Evolutionary conservation across 30 jellyfish, hydroid and myxozoan species (phyloP).

Genomic region (Pelagia noctiluca): DNA sequence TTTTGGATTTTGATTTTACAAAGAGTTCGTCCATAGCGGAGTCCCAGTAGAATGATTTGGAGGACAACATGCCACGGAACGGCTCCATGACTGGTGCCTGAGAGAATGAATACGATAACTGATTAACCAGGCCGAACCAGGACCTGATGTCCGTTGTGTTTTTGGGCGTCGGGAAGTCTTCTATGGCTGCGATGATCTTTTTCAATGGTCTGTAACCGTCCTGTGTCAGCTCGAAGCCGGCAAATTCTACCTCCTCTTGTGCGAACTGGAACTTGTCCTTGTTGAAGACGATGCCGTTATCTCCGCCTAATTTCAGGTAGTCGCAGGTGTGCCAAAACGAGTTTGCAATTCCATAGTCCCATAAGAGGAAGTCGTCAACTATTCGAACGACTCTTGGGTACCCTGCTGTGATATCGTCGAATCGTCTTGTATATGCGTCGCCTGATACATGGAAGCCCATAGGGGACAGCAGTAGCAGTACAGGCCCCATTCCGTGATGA

Average conservation of each 20-base stretch:
- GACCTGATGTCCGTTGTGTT: too few species aligned
- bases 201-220: constrained; percentile 46
- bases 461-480: constrained; percentile 64
- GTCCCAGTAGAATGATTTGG: too few species aligned
- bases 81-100: constrained; percentile 51
- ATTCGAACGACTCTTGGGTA: constrained; percentile 28
- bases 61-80: constrained; percentile 35
- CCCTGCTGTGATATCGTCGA: constrained; percentile 9
- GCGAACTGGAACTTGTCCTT: too few species aligned
- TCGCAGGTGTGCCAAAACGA: too few species aligned
- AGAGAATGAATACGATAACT: constrained; percentile 49
- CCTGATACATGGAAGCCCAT: constrained; percentile 74
- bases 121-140: constrained; percentile 78
- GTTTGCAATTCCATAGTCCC: too few species aligned
- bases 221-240: too few species aligned
- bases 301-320: too few species aligned
- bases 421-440: too few species aligned
- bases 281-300: too few species aligned
- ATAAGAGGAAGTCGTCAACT: constrained; percentile 63
- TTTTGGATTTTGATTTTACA: constrained; percentile 29
- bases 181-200: constrained; percentile 20
- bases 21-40: too few species aligned
- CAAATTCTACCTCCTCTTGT: constrained; percentile 60
- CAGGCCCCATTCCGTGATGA: constrained; percentile 78
- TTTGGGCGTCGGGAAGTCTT: too few species aligned